A percentile compares a stretch with the other conserved stretches of the same genome.
Conservation (phyloP, 2,113 vertebrate genomes). For the Poeciliopsis prolifica region DNA sequence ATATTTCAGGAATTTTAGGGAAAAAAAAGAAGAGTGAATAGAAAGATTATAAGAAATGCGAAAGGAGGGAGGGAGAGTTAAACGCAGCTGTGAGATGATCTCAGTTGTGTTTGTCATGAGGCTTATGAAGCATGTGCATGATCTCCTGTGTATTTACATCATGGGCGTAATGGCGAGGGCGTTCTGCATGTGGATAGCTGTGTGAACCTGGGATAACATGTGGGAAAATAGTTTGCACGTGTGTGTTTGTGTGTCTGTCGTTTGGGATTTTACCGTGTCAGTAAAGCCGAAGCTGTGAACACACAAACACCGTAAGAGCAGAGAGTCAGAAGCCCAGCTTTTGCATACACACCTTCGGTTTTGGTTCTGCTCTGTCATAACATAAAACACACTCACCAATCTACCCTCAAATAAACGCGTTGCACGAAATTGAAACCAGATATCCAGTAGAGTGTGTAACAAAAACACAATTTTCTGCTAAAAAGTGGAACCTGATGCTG, state of each 20-base stretch:
- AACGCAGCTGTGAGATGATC: slow-evolving; percentile 69
- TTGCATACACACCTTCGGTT: slow-evolving; percentile 6
- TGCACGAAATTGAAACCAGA: not conserved
- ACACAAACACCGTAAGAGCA: no score
- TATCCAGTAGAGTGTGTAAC: not conserved
- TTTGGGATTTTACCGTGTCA: slow-evolving; percentile 45
- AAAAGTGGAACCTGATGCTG: not conserved
- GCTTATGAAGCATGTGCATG: slow-evolving; percentile 16
- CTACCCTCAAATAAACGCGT: not conserved
- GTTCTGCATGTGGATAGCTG: slow-evolving; percentile 21
- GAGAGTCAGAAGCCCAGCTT: slow-evolving; percentile 16
- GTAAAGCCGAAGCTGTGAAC: not conserved
- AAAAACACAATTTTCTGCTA: not conserved
- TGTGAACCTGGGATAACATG: slow-evolving; percentile 32
- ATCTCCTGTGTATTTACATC: slow-evolving; percentile 44
- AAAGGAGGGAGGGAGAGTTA: slow-evolving; percentile 26
- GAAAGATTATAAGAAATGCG: slow-evolving; percentile 32
- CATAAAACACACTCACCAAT: not conserved
- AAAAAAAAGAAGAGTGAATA: slow-evolving; percentile 13
- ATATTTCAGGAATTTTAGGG: slow-evolving; percentile 44
- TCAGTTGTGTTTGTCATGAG: slow-evolving; percentile 50
- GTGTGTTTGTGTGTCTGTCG: slow-evolving; percentile 39
- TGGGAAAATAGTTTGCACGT: slow-evolving; percentile 25
- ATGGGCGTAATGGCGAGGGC: slow-evolving; percentile 28
- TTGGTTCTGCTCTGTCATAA: not conserved